These are phyloP conservation scores for Brachionus plicatilis DNA, from an alignment of 1,140 invertebrate species.

Conservation along the genomic window DNA sequence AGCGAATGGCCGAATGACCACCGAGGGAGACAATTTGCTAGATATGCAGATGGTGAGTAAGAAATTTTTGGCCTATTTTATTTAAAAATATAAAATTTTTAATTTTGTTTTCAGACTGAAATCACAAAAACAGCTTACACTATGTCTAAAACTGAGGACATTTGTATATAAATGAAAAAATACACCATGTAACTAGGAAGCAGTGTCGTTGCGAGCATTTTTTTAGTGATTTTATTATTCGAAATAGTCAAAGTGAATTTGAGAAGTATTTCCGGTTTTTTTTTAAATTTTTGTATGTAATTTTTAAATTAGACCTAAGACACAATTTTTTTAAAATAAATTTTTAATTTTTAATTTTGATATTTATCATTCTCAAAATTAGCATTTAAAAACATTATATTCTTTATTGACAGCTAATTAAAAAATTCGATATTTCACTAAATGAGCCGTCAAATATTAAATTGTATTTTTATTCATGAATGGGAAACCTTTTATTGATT, in stretches of 20 bases:
- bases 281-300: neutral
- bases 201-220: neutral
- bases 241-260: neutral
- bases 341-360: neutral
- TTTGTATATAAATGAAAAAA: neutral
- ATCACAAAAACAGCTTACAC: slow-evolving; percentile 4
- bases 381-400: neutral
- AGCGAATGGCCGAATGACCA: neutral
- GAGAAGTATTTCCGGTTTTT: neutral
- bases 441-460: neutral
- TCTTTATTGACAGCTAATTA: neutral
- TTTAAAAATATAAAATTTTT: neutral
- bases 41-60: neutral
- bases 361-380: neutral
- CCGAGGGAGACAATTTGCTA: neutral
- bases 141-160: neutral
- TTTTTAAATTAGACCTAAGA: neutral
- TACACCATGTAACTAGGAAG: neutral
- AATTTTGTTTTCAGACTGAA: neutral
- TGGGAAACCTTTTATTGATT: neutral
- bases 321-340: neutral
- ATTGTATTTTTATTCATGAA: neutral
- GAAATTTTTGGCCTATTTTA: neutral
- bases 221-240: neutral
- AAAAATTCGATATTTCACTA: neutral